Percentiles rank a stretch among this genome's conserved stretches.
These are phyloP conservation scores for Fregata magnificens DNA, from an alignment of 2,113 vertebrate species.

Conservation along the genomic window DNA sequence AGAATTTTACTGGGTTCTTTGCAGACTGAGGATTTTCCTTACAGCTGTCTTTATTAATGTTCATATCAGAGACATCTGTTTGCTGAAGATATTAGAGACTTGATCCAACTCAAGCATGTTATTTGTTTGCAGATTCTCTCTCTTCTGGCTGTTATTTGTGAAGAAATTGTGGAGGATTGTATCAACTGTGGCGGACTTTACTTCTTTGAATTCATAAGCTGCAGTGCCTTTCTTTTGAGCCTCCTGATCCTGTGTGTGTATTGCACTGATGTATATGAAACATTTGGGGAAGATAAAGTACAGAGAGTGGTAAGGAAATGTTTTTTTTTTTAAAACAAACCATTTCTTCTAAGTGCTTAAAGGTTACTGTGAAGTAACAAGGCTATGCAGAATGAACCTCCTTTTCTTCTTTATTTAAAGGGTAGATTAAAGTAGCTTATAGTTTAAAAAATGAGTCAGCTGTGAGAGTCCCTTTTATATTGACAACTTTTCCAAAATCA, in stretches of 20 bases:
- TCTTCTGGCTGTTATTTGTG: conserved; percentile 85
- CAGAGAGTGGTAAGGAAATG: conserved; percentile 69
- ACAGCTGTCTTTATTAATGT: not conserved
- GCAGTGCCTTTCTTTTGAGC: conserved; percentile 85
- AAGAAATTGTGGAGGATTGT: conserved; percentile 82
- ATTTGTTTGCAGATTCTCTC: conserved; percentile 80
- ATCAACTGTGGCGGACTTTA: conserved; percentile 78
- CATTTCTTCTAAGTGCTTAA: not conserved
- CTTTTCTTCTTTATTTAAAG: not conserved
- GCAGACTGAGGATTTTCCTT: not conserved
- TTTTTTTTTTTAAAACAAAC: not conserved
- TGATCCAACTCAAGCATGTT: not conserved
- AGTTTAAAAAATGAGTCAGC: not conserved
- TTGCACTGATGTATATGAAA: conserved; percentile 64
- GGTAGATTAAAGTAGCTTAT: not conserved
- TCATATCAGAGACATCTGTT: not conserved
- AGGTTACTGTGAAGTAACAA: not conserved
- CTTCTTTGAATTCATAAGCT: conserved; percentile 92
- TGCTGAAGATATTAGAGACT: not conserved
- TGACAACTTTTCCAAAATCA: not conserved
- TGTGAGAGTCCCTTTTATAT: not conserved
- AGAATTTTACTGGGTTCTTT: not conserved
- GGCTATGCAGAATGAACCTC: not conserved
- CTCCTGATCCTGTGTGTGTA: conserved; percentile 80
- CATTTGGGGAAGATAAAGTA: conserved; percentile 70